These are phyloP conservation scores for Willowsia nigromaculata DNA, from an alignment of 2,888 invertebrate species.

Conservation along the genomic window DNA sequence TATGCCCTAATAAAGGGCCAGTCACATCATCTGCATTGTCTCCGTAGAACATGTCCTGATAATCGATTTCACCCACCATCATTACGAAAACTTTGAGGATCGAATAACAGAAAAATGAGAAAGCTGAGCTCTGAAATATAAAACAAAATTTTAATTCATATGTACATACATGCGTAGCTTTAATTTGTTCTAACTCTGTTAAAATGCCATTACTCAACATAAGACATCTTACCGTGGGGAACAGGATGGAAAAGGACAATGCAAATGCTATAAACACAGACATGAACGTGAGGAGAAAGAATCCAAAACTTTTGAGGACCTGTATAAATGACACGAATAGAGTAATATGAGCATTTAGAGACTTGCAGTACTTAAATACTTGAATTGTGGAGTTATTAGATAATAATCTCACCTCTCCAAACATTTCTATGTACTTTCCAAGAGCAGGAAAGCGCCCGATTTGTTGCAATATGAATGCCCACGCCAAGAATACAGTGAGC, in stretches of 20 bases:
- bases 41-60: constrained; percentile 69
- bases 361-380: too few relatives aligned
- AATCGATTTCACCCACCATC: constrained; percentile 74
- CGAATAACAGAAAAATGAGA: constrained; percentile 59
- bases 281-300: constrained; percentile 66
- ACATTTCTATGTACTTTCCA: constrained; percentile 70
- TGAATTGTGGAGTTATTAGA: too few relatives aligned
- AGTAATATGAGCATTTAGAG: not conserved
- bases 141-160: not conserved
- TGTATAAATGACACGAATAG: not conserved
- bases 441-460: constrained; percentile 63
- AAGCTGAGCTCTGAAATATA: constrained; percentile 56
- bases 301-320: constrained; percentile 71
- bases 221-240: constrained; percentile 63
- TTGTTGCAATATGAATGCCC: constrained; percentile 68
- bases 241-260: constrained; percentile 62
- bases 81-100: constrained; percentile 69
- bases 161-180: too few relatives aligned
- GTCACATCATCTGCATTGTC: constrained; percentile 41
- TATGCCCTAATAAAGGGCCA: constrained; percentile 63
- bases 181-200: too few relatives aligned
- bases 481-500: constrained; percentile 70
- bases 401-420: constrained; percentile 61
- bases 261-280: constrained; percentile 69
- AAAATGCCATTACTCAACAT: too few relatives aligned